Evolutionary conservation across 2,113 vertebrate species (phyloP).

Genomic region (Cinclus mexicanus): DNA sequence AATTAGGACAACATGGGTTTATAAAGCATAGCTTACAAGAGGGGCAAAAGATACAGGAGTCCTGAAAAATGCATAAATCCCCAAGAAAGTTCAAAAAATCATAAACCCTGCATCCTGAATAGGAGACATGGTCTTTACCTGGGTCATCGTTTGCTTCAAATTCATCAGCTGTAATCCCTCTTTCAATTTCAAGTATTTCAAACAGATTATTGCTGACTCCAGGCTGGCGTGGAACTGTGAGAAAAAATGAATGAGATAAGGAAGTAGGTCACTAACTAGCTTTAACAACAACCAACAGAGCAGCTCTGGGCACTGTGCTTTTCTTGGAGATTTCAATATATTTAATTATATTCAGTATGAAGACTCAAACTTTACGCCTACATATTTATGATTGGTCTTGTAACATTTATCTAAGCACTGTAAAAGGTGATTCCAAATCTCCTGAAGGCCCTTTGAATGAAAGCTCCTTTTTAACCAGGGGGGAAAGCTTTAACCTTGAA

Average conservation of each 20-base stretch:
- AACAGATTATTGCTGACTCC: slow-evolving; percentile 84
- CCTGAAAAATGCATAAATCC: not conserved
- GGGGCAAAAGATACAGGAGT: not conserved
- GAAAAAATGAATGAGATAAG: not conserved
- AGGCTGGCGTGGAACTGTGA: slow-evolving; percentile 88
- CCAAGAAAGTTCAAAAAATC: not conserved
- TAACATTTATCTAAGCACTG: not conserved
- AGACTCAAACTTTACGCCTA: not conserved
- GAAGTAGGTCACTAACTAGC: not conserved
- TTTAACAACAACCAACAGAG: not conserved
- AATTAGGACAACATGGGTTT: not conserved
- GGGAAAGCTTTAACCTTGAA: not conserved
- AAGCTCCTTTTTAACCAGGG: not conserved
- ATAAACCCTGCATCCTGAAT: not conserved
- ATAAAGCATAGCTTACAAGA: not conserved
- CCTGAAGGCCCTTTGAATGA: not conserved
- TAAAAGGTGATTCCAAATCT: not conserved
- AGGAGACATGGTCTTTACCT: slow-evolving; percentile 71
- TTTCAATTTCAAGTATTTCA: slow-evolving; percentile 90
- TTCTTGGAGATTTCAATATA: not conserved
- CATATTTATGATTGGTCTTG: not conserved
- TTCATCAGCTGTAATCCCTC: slow-evolving; percentile 88
- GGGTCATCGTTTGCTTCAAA: slow-evolving; percentile 89
- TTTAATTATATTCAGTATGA: not conserved
- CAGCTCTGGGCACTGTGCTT: not conserved